Conservation (phyloP, 2,113 vertebrate species). For the Pipra filicauda region DNA sequence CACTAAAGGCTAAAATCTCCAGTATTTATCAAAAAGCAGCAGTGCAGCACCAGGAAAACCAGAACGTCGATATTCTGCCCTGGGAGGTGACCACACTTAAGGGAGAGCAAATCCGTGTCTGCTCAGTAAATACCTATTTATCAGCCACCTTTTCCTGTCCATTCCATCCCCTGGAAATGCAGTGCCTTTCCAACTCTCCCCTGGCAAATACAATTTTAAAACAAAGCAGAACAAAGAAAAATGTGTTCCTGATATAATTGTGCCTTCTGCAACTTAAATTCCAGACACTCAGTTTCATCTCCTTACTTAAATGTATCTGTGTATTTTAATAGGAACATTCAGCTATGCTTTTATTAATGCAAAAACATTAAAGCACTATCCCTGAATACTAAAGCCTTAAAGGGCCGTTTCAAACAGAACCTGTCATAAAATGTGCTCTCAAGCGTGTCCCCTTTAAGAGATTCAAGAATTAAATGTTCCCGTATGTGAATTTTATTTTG, state of each 20-base stretch:
- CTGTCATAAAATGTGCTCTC: conserved; percentile 86
- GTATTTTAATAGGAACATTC: conserved; percentile 82
- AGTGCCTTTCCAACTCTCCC: background rate
- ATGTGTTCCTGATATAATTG: conserved; percentile 70
- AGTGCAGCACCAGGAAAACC: background rate
- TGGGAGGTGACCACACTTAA: background rate
- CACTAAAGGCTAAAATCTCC: background rate
- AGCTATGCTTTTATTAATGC: conserved; percentile 83
- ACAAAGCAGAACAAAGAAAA: conserved; percentile 63
- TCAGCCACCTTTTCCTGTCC: background rate
- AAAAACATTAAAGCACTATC: conserved; percentile 81
- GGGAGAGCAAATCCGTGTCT: background rate
- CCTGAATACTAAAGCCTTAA: conserved; percentile 81
- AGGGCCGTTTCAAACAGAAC: conserved; percentile 81
- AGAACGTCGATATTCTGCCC: background rate
- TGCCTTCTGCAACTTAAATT: conserved; percentile 73
- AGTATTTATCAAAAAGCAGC: conserved; percentile 8
- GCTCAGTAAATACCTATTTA: background rate
- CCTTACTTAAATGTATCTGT: conserved; percentile 84
- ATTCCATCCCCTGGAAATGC: background rate
- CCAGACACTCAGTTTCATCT: conserved; percentile 74
- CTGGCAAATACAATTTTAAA: conserved; percentile 27
- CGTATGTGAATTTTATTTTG: conserved; percentile 88
- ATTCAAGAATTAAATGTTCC: conserved; percentile 86
- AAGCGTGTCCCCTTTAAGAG: conserved; percentile 88